Conservation (phyloP, 2,113 vertebrate genomes). For the Zosterops japonicus region DNA sequence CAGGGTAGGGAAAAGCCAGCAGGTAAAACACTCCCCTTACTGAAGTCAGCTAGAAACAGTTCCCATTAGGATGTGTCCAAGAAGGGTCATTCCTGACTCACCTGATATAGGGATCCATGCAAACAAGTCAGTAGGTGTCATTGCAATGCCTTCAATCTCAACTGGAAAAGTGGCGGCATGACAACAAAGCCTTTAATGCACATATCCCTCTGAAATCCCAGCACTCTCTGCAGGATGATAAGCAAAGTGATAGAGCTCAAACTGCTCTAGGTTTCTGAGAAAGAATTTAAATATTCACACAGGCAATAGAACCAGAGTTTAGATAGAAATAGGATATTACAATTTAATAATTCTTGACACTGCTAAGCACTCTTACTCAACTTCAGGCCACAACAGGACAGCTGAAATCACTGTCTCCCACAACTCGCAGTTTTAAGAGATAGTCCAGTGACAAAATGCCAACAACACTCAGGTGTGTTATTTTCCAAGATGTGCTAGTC, state of each 20-base stretch:
- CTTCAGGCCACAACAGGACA: background rate
- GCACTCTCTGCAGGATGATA: background rate
- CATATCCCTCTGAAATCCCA: background rate
- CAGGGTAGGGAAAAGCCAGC: background rate
- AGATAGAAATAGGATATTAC: background rate
- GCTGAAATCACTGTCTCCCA: background rate
- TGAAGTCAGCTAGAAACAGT: background rate
- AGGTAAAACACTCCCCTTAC: background rate
- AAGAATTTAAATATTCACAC: background rate
- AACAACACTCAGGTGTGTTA: background rate
- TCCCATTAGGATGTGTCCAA: background rate
- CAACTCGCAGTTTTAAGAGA: background rate
- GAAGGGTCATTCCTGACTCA: background rate
- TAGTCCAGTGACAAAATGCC: background rate
- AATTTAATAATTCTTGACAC: background rate
- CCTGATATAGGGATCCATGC: background rate
- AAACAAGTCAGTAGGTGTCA: background rate
- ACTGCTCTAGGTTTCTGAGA: background rate
- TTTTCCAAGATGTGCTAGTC: background rate
- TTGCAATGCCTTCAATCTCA: background rate
- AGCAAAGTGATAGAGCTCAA: background rate
- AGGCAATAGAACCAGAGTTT: background rate
- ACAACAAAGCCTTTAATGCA: background rate
- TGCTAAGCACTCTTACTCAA: background rate
- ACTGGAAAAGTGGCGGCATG: rapidly evolving